A percentile compares a stretch with the other conserved stretches of the same genome.
Evolutionary conservation across 2,113 vertebrate species (phyloP).

Genomic region (Buteo buteo): DNA sequence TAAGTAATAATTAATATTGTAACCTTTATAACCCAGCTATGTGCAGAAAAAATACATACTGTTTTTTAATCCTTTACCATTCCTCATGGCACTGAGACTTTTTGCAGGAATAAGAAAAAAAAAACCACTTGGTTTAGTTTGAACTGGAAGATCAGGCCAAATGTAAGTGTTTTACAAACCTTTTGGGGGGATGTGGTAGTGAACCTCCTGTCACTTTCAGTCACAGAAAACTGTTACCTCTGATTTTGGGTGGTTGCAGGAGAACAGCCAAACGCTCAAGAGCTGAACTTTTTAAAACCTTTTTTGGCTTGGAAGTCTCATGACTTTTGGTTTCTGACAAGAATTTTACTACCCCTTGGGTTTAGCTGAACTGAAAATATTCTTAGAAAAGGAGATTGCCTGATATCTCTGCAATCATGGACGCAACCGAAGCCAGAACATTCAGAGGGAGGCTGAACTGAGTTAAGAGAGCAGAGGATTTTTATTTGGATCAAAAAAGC

Average conservation of each 20-base stretch:
- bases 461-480: background rate
- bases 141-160: background rate
- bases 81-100: background rate
- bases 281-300: background rate
- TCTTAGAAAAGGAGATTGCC: background rate
- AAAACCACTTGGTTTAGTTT: background rate
- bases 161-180: background rate
- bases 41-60: background rate
- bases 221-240: background rate
- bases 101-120: background rate
- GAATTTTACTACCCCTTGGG: background rate
- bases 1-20: background rate
- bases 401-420: background rate
- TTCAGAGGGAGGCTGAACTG: background rate
- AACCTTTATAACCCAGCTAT: background rate
- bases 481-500: background rate
- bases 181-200: background rate
- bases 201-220: background rate
- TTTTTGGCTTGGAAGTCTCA: background rate
- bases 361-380: slow-evolving; percentile 2
- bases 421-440: background rate
- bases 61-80: background rate
- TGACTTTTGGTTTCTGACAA: background rate
- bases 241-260: background rate
- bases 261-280: background rate